Conservation (phyloP, 2,888 invertebrate species). For the Stramonita haemastoma region DNA sequence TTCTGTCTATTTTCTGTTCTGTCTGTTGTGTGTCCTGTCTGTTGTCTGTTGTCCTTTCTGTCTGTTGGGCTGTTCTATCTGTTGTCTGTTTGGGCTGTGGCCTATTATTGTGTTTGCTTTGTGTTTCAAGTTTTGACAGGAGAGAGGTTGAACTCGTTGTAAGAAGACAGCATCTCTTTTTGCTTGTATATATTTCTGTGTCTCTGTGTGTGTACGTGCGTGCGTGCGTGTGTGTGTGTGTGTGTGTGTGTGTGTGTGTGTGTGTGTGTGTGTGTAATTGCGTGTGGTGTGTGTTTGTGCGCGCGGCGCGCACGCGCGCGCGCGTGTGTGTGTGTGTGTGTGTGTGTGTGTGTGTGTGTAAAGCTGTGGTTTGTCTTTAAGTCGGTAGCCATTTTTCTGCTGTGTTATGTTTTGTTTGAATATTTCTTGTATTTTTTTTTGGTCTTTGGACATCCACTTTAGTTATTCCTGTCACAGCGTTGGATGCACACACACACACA, state of each 20-base stretch:
- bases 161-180: not conserved
- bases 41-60: not conserved
- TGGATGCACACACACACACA: too few relatives aligned
- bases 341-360: not conserved
- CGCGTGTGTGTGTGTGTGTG: not conserved
- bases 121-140: not conserved
- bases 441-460: too few relatives aligned
- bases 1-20: not conserved
- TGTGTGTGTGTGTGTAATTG: not conserved
- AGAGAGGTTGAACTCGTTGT: not conserved
- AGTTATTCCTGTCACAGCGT: too few relatives aligned
- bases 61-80: not conserved
- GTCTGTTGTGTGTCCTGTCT: not conserved
- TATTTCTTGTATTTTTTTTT: too few relatives aligned
- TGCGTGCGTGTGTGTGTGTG: not conserved
- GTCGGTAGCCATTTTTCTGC: too few relatives aligned
- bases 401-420: too few relatives aligned
- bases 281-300: not conserved
- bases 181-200: not conserved
- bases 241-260: not conserved
- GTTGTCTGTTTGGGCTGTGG: not conserved
- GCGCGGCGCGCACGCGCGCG: not conserved
- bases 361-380: not conserved
- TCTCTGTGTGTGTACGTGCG: not conserved
- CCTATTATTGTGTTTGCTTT: too few relatives aligned